These are phyloP conservation scores for Cerastis leucographa DNA, from an alignment of 2,888 invertebrate genomes.

Conservation along the genomic window DNA sequence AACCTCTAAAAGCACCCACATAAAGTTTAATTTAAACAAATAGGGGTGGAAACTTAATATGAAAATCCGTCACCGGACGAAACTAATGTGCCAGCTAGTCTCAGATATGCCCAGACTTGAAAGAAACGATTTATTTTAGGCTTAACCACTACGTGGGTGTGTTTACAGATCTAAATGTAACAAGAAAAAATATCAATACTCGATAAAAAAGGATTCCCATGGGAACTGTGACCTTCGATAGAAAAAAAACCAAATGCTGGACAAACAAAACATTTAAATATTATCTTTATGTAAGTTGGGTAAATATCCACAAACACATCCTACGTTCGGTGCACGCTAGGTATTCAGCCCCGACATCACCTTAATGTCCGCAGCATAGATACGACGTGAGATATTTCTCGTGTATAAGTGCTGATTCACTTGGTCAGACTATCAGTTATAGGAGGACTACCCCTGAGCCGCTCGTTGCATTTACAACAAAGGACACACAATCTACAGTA, in stretches of 20 bases:
- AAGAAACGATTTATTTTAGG: constrained; percentile 7
- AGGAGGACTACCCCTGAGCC: neutral
- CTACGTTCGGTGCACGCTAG: neutral
- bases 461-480: neutral
- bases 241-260: neutral
- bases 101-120: neutral
- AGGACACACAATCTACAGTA: neutral
- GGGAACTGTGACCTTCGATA: constrained; percentile 7
- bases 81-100: neutral
- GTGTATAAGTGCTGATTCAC: neutral
- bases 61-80: neutral
- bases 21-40: neutral
- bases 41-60: neutral
- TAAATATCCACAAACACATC: neutral
- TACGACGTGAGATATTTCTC: neutral
- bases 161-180: constrained; percentile 17
- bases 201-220: neutral
- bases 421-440: neutral
- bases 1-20: too few species aligned
- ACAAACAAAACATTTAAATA: neutral
- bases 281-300: neutral
- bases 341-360: neutral
- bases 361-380: neutral
- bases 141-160: neutral
- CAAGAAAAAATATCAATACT: neutral